A percentile compares a stretch with the other conserved stretches of the same genome.
phyloP scores from a whole-genome alignment of 2,888 invertebrate species.

The Agrotis segetum region DNA sequence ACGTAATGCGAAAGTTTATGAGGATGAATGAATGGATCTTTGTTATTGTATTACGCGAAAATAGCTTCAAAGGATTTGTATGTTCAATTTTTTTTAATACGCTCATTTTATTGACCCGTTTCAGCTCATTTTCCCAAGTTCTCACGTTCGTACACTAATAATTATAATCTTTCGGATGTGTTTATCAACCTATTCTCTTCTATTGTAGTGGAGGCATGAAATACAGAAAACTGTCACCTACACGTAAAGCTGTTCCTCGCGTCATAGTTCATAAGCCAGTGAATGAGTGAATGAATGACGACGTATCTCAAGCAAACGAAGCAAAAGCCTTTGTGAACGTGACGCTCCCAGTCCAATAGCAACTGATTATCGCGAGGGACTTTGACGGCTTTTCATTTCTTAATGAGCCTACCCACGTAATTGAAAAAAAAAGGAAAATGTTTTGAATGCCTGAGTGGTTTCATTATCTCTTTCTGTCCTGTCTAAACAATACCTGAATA shows the following conservation, averaged over 20 bases:
- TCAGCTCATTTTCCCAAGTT: too few species aligned
- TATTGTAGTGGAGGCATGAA: too few species aligned
- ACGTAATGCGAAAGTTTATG: too few species aligned
- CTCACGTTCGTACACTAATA: too few species aligned
- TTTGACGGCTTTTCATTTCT: slow-evolving; percentile 14
- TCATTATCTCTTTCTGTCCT: not conserved
- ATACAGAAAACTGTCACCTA: slow-evolving; percentile 5
- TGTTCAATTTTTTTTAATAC: too few species aligned
- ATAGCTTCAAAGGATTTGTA: too few species aligned
- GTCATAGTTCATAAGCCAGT: slow-evolving; percentile 5
- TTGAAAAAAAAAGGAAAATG: slow-evolving; percentile 5
- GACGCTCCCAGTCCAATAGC: slow-evolving; percentile 13
- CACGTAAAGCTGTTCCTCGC: slow-evolving; percentile 1
- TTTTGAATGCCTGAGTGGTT: slow-evolving; percentile 2
- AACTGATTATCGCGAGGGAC: not conserved
- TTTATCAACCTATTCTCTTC: too few species aligned
- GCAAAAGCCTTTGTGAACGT: slow-evolving; percentile 12
- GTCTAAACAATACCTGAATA: too few species aligned
- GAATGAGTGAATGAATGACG: slow-evolving; percentile 20
- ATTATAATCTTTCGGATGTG: too few species aligned
- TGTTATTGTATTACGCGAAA: too few species aligned
- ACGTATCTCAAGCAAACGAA: slow-evolving; percentile 11
- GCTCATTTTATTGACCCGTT: too few species aligned
- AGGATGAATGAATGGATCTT: too few species aligned
- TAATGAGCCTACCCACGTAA: slow-evolving; percentile 20